Conservation (phyloP, 2,113 vertebrate species). For the Azemiops feae region DNA sequence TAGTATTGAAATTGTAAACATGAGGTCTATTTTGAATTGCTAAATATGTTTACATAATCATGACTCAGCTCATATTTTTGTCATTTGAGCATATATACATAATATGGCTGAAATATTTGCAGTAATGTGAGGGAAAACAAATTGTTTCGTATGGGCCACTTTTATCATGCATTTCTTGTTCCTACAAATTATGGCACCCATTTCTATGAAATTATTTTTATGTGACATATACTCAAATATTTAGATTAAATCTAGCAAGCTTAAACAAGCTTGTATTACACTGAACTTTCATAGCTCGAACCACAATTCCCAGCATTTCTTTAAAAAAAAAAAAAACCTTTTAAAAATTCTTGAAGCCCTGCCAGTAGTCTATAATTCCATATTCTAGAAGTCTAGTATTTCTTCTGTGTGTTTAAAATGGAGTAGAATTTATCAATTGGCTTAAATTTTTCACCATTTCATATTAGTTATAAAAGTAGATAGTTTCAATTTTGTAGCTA, state of each 20-base stretch:
- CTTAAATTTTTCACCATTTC: slow-evolving; percentile 48
- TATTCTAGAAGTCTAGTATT: slow-evolving; percentile 52
- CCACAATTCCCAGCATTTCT: slow-evolving; percentile 78
- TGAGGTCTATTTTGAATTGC: not conserved
- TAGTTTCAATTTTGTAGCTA: slow-evolving; percentile 61
- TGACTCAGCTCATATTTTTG: not conserved
- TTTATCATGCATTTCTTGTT: not conserved
- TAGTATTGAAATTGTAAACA: not conserved
- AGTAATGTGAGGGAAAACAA: not conserved
- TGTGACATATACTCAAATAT: slow-evolving; percentile 98
- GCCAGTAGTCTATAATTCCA: not conserved
- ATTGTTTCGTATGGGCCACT: not conserved
- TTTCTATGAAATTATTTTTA: slow-evolving; percentile 17
- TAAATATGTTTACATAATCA: not conserved
- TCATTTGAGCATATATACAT: not conserved
- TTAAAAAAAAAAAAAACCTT: slow-evolving; percentile 62
- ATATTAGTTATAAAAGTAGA: slow-evolving; percentile 46
- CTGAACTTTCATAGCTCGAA: slow-evolving; percentile 89
- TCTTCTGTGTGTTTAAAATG: slow-evolving; percentile 33
- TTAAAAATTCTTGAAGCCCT: slow-evolving; percentile 35
- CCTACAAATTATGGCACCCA: not conserved
- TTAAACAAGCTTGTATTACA: slow-evolving; percentile 90
- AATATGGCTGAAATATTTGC: not conserved
- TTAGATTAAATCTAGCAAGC: slow-evolving; percentile 89
- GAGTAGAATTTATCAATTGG: slow-evolving; percentile 48